Evolutionary conservation across 37 sponge, comb jelly and placozoan species (phyloP), one percentile per base, ranked within the genome.

Genomic region (Aplysina aerophoba): DNA sequence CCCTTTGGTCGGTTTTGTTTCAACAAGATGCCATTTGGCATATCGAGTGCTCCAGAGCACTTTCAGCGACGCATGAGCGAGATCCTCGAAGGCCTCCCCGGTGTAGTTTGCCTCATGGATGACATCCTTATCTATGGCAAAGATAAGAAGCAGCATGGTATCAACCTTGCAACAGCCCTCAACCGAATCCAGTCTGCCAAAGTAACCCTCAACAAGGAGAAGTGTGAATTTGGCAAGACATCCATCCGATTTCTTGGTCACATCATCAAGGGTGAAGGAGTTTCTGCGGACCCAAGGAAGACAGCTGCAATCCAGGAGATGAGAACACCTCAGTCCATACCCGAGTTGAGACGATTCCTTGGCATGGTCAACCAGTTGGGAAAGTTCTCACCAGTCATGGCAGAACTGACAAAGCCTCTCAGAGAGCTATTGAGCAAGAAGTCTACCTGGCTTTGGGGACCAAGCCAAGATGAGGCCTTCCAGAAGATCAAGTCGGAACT

Each of bases 281-380:
- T n/a, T n/a, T 33, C 74, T 11, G 38, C 84, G 36, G 84, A 84
- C 66, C 84, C 84, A 50, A 38, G 40, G 13, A 84, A 84, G 72
- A 38, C 40, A 27, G 25, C 12, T 6, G 85, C 72, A 57, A 35
- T 85, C 56, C 14, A 59, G n/a, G 40, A 74, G 12, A 73, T 85
- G 79, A 27, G n/a, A 20, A 15, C 54, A 74, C 83, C 88, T 16
- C 55, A 25, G 15, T 22, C 67, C 28, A 39, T 28, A 21, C 72
- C 30, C 1, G 85, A 50, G 69, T 59, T 85, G 1, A 61, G 73
- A 11, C 75, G 69, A 24, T 71, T 88, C 33, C 50, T 88, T 65
- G 88, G 84, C 22, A 88, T 83, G 82, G 82, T 69, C 16, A 87
- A 87, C 59, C 68, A 66, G 71, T 33, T 85, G 16, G 79, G 73